Conservation (phyloP, 30 jellyfish, hydroid and myxozoan genomes). For the Cassiopea andromeda region DNA sequence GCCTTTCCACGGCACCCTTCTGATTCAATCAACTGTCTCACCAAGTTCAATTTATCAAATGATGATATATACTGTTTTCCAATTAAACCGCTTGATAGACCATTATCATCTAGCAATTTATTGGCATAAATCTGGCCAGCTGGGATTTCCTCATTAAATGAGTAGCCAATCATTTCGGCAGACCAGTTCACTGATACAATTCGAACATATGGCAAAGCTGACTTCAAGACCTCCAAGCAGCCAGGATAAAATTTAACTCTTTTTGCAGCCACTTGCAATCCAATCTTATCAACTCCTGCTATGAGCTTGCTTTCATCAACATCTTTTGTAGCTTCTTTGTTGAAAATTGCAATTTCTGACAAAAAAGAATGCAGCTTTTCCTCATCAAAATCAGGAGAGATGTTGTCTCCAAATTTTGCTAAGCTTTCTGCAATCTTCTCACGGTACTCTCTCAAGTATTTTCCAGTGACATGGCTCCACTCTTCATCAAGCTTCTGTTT, state of each 20-base stretch:
- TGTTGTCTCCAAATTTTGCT: slow-evolving; percentile 7
- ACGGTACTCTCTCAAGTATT: slow-evolving; percentile 47
- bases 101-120: slow-evolving; percentile 43
- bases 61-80: slow-evolving; percentile 56
- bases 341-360: slow-evolving; percentile 27
- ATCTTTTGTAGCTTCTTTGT: slow-evolving; percentile 19
- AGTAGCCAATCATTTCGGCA: slow-evolving; percentile 45
- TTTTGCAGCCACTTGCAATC: slow-evolving; percentile 47
- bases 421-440: slow-evolving; percentile 21
- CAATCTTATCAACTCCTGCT: slow-evolving; percentile 48
- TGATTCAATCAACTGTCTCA: neutral
- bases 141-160: slow-evolving; percentile 55
- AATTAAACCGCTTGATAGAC: slow-evolving; percentile 44
- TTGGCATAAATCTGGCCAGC: slow-evolving; percentile 50
- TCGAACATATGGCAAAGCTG: slow-evolving; percentile 33
- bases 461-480: slow-evolving; percentile 55
- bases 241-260: slow-evolving; percentile 52
- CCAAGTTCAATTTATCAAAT: slow-evolving; percentile 37
- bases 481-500: slow-evolving; percentile 13
- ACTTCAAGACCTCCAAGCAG: slow-evolving; percentile 49
- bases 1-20: slow-evolving; percentile 3
- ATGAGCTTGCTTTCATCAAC: slow-evolving; percentile 59
- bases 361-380: slow-evolving; percentile 38
- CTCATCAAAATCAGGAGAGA: slow-evolving; percentile 19
- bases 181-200: slow-evolving; percentile 84